phyloP scores from a whole-genome alignment of 2,113 vertebrate species.

The Penelope pileata region DNA sequence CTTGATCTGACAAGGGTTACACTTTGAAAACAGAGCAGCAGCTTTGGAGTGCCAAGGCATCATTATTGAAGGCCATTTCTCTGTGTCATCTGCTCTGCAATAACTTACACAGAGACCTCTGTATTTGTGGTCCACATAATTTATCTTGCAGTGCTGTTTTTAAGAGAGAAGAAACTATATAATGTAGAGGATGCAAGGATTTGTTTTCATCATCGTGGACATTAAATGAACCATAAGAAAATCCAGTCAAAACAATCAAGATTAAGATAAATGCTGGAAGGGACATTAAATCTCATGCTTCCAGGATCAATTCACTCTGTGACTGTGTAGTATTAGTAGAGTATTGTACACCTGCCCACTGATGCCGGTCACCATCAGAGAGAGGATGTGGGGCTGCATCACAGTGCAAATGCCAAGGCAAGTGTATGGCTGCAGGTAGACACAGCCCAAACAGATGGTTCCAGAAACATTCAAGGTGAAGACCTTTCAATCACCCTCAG shows the following conservation, averaged over 20 bases:
- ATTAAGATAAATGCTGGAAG: background rate
- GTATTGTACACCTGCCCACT: background rate
- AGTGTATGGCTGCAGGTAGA: background rate
- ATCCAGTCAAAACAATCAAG: background rate
- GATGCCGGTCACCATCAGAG: background rate
- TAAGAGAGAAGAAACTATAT: background rate
- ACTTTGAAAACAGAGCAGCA: background rate
- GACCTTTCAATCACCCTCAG: background rate
- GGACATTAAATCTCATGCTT: background rate
- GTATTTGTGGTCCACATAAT: background rate
- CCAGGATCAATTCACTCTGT: background rate
- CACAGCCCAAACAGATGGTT: background rate
- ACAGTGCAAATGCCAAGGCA: fast-evolving
- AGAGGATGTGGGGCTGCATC: background rate
- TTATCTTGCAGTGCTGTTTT: background rate
- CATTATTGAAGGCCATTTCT: background rate
- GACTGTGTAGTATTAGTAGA: background rate
- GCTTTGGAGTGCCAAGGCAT: background rate
- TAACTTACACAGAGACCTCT: background rate
- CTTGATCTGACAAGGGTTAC: background rate
- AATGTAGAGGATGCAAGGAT: background rate
- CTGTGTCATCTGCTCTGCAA: background rate
- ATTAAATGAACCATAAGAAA: background rate
- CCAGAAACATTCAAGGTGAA: background rate
- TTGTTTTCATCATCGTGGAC: background rate